Percentiles rank a stretch among this genome's conserved stretches.
Conservation (phyloP, 2,113 vertebrate species). For the Aleadryas rufinucha region DNA sequence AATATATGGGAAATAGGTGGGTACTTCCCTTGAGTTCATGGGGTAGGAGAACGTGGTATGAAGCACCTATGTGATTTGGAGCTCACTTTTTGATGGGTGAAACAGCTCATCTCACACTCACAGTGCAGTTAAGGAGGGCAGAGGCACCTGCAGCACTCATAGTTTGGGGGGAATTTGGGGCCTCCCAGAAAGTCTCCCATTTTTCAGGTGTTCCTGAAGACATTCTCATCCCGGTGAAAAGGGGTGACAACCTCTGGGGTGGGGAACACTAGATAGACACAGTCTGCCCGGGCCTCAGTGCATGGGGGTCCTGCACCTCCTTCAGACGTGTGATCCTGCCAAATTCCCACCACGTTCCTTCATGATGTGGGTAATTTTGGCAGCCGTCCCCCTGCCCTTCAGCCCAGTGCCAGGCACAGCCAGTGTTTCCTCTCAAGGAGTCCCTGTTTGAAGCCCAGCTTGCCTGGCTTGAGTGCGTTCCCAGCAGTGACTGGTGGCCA, state of each 20-base stretch:
- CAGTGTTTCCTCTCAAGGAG: accelerated
- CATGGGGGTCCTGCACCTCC: accelerated
- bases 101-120: too few species aligned
- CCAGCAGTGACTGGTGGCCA: accelerated
- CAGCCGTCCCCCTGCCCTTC: neutral
- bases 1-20: constrained; percentile 86
- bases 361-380: accelerated
- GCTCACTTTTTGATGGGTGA: neutral
- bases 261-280: accelerated
- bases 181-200: neutral
- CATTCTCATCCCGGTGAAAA: neutral
- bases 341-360: neutral
- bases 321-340: accelerated
- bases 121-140: neutral
- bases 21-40: neutral
- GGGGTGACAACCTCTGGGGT: accelerated
- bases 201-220: neutral
- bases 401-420: neutral
- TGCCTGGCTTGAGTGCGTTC: accelerated
- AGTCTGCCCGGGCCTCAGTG: accelerated
- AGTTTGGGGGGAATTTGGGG: neutral
- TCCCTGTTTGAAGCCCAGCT: accelerated
- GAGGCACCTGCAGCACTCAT: accelerated
- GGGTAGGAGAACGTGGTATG: accelerated
- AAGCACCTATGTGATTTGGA: too few species aligned